Conservation (phyloP, 1,140 invertebrate genomes). For the Stenopsyche tienmushanensis region DNA sequence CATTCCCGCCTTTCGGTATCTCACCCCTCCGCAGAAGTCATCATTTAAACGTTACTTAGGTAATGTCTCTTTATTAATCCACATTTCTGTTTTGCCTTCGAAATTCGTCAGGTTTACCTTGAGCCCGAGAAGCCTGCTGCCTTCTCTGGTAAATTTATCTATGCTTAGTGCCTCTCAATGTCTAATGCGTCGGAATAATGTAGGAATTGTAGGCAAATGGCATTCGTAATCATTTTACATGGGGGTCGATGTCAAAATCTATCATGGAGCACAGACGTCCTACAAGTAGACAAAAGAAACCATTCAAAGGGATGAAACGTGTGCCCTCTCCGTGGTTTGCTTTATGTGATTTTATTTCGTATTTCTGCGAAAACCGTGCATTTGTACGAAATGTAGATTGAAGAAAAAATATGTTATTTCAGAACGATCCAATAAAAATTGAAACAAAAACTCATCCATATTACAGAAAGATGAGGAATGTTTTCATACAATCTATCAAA, state of each 20-base stretch:
- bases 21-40: neutral
- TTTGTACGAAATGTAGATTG: too few species aligned
- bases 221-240: neutral
- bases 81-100: conserved; percentile 22
- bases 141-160: neutral
- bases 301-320: too few species aligned
- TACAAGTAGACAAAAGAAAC: too few species aligned
- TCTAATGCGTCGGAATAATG: conserved; percentile 9
- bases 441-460: too few species aligned
- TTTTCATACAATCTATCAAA: too few species aligned
- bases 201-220: neutral
- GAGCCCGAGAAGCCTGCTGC: neutral
- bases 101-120: conserved; percentile 17
- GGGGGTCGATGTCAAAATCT: neutral
- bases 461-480: too few species aligned
- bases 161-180: conserved; percentile 9
- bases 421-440: too few species aligned
- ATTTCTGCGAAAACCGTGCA: too few species aligned
- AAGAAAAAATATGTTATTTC: too few species aligned
- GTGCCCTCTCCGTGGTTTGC: too few species aligned
- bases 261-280: too few species aligned
- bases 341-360: too few species aligned
- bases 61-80: conserved; percentile 30
- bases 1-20: neutral
- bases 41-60: conserved; percentile 25